A percentile compares a stretch with the other conserved stretches of the same genome.
Evolutionary conservation across 1,140 invertebrate genomes (phyloP).

Genomic region (Myzus persicae): DNA sequence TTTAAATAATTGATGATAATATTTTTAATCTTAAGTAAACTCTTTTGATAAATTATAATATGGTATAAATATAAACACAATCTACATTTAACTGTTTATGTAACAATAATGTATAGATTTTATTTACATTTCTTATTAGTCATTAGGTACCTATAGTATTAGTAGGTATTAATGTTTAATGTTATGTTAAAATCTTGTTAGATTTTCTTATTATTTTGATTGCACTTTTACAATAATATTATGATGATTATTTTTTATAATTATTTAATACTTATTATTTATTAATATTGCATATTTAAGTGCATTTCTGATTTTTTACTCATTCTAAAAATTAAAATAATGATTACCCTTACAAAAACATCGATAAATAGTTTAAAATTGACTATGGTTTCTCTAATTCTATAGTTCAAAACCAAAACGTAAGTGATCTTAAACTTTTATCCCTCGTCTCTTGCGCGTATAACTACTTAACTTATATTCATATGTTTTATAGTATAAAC

Average conservation of each 20-base stretch:
- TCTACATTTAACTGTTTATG: background rate
- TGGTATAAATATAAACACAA: background rate
- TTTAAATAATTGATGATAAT: background rate
- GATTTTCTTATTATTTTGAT: too few species aligned
- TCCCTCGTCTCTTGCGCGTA: too few species aligned
- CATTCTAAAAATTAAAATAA: background rate
- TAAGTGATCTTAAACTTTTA: background rate
- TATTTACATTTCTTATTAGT: too few species aligned
- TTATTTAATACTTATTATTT: too few species aligned
- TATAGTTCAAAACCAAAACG: background rate
- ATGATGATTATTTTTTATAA: too few species aligned
- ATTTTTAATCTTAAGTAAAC: background rate
- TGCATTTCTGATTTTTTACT: too few species aligned
- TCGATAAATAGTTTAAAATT: background rate
- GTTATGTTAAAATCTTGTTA: too few species aligned
- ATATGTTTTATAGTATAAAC: background rate
- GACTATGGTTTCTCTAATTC: background rate
- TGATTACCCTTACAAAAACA: background rate
- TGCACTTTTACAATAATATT: too few species aligned
- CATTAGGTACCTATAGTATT: too few species aligned
- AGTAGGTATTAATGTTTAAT: too few species aligned
- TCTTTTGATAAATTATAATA: background rate
- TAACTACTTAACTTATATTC: background rate
- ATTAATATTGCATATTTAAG: too few species aligned
- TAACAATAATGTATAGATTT: background rate